Percentiles rank a stretch among this genome's conserved stretches.
phyloP scores from a whole-genome alignment of 1,140 invertebrate species.

The Papilio polyxenes region DNA sequence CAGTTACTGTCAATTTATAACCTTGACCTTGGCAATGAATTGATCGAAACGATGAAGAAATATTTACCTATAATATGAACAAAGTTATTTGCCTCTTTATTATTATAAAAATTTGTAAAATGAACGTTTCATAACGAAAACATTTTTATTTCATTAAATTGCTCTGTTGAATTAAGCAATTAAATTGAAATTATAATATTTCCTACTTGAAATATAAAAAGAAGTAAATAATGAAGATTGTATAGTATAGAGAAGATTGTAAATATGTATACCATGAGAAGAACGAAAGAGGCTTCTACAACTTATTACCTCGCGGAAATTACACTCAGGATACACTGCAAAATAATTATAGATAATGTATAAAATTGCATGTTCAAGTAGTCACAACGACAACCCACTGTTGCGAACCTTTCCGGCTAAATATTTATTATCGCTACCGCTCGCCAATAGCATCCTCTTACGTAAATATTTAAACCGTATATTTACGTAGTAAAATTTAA shows the following conservation, averaged over 20 bases:
- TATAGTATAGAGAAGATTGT: too few species aligned
- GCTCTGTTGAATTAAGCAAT: too few species aligned
- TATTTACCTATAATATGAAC: neutral
- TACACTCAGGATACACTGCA: neutral
- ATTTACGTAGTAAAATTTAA: too few species aligned
- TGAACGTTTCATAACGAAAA: too few species aligned
- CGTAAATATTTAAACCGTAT: neutral
- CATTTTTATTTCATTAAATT: too few species aligned
- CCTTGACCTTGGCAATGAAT: constrained; percentile 40
- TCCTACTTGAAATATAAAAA: too few species aligned
- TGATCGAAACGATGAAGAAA: neutral
- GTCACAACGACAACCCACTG: neutral
- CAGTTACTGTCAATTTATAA: constrained; percentile 21
- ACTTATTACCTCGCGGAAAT: neutral
- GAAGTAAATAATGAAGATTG: too few species aligned
- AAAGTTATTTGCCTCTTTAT: neutral
- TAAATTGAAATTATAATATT: too few species aligned
- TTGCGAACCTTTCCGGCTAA: neutral
- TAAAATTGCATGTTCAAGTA: neutral
- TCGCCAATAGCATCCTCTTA: neutral
- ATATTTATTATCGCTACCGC: neutral
- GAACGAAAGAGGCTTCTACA: neutral
- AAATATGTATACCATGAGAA: too few species aligned
- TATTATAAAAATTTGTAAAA: too few species aligned
- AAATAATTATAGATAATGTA: neutral